Conservation (phyloP, 2,888 invertebrate genomes). For the Epinotia bilunana region DNA sequence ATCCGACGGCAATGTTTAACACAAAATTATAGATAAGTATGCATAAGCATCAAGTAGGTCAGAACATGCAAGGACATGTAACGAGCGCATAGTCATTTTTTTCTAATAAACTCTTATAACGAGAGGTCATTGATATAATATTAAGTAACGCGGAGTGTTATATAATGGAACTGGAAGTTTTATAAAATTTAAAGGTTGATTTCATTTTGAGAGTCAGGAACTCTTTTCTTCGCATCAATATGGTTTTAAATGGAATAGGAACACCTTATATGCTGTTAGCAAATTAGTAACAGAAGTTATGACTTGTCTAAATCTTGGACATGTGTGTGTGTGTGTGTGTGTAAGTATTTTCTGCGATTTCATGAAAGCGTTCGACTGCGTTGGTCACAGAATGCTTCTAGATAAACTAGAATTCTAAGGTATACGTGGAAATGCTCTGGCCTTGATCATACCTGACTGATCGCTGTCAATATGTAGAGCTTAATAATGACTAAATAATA, state of each 20-base stretch:
- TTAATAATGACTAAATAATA: no score
- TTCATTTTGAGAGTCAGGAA: background rate
- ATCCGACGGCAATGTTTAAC: constrained; percentile 19
- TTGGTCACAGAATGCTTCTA: background rate
- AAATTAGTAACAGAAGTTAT: background rate
- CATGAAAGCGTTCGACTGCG: background rate
- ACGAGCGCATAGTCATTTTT: background rate
- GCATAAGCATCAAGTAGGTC: background rate
- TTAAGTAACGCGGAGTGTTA: no score
- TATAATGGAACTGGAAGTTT: no score
- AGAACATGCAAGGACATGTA: background rate
- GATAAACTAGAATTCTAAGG: background rate
- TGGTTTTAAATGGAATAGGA: background rate
- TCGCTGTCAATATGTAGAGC: background rate
- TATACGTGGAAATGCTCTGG: background rate
- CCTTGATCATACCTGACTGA: background rate
- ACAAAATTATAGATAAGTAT: background rate
- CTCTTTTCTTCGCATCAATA: background rate
- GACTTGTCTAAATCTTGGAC: background rate
- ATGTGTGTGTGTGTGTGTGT: background rate
- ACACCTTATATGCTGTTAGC: background rate
- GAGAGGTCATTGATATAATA: no score
- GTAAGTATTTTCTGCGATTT: background rate
- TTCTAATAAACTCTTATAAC: no score
- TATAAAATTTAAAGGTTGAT: background rate